Evolutionary conservation across 2,113 vertebrate genomes (phyloP).

Genomic region (Alligator mississippiensis): DNA sequence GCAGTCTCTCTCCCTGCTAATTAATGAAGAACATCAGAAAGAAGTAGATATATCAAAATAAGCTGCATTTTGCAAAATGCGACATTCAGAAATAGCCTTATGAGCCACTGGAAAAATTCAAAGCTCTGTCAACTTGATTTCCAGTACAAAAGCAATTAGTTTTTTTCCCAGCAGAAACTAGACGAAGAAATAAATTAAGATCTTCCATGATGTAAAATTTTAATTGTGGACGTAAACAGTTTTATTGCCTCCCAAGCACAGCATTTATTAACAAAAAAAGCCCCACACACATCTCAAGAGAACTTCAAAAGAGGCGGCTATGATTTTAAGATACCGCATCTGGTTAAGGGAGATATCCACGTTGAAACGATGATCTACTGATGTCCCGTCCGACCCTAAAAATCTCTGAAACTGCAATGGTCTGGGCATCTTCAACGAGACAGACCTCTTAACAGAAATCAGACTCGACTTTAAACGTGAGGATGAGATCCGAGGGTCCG

Average conservation of each 20-base stretch:
- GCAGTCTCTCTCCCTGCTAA: constrained; percentile 4
- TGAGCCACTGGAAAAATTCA: constrained; percentile 76
- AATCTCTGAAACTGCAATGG: not conserved
- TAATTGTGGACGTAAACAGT: constrained; percentile 61
- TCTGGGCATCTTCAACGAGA: constrained; percentile 1
- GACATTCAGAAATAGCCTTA: constrained; percentile 80
- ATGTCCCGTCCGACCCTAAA: too few species aligned
- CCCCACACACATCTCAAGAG: not conserved
- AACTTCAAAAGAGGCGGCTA: not conserved
- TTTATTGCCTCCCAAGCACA: constrained; percentile 50
- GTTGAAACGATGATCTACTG: not conserved
- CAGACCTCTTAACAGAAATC: not conserved
- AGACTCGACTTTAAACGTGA: not conserved
- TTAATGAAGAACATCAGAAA: constrained; percentile 46
- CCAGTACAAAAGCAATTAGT: constrained; percentile 70
- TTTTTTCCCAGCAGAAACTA: constrained; percentile 78
- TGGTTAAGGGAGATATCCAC: not conserved
- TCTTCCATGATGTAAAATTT: constrained; percentile 61
- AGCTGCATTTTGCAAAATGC: constrained; percentile 59
- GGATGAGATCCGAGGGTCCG: not conserved
- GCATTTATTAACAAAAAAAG: constrained; percentile 28
- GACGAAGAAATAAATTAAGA: constrained; percentile 77
- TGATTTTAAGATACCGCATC: constrained; percentile 47
- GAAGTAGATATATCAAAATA: constrained; percentile 66
- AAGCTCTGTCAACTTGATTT: constrained; percentile 82